Percentiles rank a stretch among this genome's conserved stretches.
Conservation (phyloP, 2,797 vertebrate species). For the Bovichtus variegatus region DNA sequence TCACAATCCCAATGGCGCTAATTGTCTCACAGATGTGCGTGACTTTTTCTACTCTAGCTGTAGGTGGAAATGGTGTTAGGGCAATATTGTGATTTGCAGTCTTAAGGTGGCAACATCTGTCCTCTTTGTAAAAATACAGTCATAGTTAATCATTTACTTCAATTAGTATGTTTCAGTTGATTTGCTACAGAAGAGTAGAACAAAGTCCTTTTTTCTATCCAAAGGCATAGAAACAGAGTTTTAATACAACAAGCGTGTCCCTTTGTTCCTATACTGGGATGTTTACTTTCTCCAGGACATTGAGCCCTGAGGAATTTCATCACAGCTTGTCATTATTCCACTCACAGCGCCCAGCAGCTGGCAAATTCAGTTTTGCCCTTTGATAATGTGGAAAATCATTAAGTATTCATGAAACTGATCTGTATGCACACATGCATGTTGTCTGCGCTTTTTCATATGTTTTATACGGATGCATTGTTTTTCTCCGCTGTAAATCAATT, state of each 20-base stretch:
- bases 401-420: conserved; percentile 80
- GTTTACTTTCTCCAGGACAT: conserved; percentile 67
- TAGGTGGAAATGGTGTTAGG: conserved; percentile 29
- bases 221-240: conserved; percentile 26
- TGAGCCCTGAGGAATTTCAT: conserved; percentile 70
- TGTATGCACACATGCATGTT: conserved; percentile 67
- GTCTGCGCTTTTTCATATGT: conserved; percentile 46
- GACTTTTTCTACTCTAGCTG: neutral
- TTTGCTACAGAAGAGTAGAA: conserved; percentile 25
- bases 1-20: conserved; percentile 31
- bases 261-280: conserved; percentile 59
- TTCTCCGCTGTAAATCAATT: conserved; percentile 67
- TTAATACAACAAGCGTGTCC: conserved; percentile 23
- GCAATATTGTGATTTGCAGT: conserved; percentile 25
- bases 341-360: conserved; percentile 73
- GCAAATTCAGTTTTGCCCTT: conserved; percentile 79
- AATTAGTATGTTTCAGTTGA: conserved; percentile 23
- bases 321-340: conserved; percentile 79
- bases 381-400: conserved; percentile 80
- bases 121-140: conserved; percentile 15
- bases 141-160: conserved; percentile 7
- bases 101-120: neutral
- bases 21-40: conserved; percentile 45
- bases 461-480: conserved; percentile 55
- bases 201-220: neutral